phyloP scores from a whole-genome alignment of 2,888 invertebrate genomes.

The Schizotus pectinicornis region DNA sequence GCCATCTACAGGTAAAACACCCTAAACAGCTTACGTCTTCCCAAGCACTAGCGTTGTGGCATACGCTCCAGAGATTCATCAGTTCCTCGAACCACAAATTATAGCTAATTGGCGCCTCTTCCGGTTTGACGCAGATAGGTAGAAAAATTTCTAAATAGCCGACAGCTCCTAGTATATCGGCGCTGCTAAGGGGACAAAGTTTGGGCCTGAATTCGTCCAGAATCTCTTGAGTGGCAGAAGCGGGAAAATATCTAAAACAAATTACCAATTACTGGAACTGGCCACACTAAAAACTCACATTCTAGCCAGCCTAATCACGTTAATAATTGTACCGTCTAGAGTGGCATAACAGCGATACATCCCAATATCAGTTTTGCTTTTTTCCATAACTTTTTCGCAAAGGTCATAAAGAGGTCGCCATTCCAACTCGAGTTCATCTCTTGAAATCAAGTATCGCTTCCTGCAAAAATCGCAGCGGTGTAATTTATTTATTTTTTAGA shows the following conservation, averaged over 20 bases:
- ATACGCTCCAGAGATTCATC: slow-evolving; percentile 78
- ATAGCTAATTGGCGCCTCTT: slow-evolving; percentile 69
- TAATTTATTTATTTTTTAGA: no score
- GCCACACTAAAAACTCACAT: slow-evolving; percentile 43
- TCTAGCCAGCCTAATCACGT: slow-evolving; percentile 48
- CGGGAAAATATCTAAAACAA: slow-evolving; percentile 69
- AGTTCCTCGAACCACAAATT: slow-evolving; percentile 82
- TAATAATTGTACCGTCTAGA: slow-evolving; percentile 47
- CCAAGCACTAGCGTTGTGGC: slow-evolving; percentile 74
- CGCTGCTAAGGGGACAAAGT: slow-evolving; percentile 74
- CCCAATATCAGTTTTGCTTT: slow-evolving; percentile 63
- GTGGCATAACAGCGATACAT: slow-evolving; percentile 62
- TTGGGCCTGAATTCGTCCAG: slow-evolving; percentile 81
- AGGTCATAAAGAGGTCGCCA: slow-evolving; percentile 87
- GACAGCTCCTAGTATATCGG: slow-evolving; percentile 62
- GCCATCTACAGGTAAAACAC: not conserved
- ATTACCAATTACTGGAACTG: not conserved
- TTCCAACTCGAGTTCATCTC: slow-evolving; percentile 79
- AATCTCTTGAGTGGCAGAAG: slow-evolving; percentile 82
- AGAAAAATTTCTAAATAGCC: slow-evolving; percentile 75
- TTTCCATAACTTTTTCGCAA: slow-evolving; percentile 65
- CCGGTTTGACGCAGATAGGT: slow-evolving; percentile 72
- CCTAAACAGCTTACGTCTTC: slow-evolving; percentile 61
- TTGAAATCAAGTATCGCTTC: slow-evolving; percentile 76
- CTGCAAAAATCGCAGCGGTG: slow-evolving; percentile 59